Evolutionary conservation across 1,140 invertebrate genomes (phyloP).

Genomic region (Drosophila saltans): DNA sequence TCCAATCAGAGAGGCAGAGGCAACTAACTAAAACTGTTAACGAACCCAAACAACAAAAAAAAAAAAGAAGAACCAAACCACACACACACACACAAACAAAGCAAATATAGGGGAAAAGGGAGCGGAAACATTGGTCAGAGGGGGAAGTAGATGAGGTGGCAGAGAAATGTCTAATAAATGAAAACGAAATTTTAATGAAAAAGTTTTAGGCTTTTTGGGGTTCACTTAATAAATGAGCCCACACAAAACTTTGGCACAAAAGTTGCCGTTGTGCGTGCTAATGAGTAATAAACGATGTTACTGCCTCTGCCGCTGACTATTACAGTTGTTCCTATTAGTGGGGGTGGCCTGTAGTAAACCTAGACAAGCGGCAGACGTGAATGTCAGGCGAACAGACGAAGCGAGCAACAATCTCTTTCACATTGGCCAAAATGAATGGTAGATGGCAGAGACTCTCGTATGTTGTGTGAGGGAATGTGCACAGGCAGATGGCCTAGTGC

Average conservation of each 20-base stretch:
- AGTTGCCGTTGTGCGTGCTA: conserved; percentile 73
- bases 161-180: conserved; percentile 68
- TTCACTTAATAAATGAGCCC: conserved; percentile 73
- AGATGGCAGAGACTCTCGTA: conserved; percentile 5
- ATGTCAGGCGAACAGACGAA: conserved; percentile 67
- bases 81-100: conserved; percentile 5
- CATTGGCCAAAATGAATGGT: conserved; percentile 6
- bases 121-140: conserved; percentile 13
- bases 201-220: conserved; percentile 48
- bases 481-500: conserved; percentile 2
- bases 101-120: conserved; percentile 25
- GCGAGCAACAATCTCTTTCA: conserved; percentile 42
- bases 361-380: conserved; percentile 63
- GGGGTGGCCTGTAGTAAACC: conserved; percentile 32
- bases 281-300: conserved; percentile 76
- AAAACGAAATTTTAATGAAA: conserved; percentile 79
- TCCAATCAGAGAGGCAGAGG: conserved; percentile 59
- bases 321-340: conserved; percentile 10
- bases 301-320: conserved; percentile 21
- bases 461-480: neutral
- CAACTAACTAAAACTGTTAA: conserved; percentile 63
- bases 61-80: conserved; percentile 11
- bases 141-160: conserved; percentile 11
- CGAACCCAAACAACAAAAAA: conserved; percentile 48
- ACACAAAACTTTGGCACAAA: conserved; percentile 56